Base-by-base conservation (phyloP, 2,113 vertebrate genomes). In the Dolichotis patagonum region DNA sequence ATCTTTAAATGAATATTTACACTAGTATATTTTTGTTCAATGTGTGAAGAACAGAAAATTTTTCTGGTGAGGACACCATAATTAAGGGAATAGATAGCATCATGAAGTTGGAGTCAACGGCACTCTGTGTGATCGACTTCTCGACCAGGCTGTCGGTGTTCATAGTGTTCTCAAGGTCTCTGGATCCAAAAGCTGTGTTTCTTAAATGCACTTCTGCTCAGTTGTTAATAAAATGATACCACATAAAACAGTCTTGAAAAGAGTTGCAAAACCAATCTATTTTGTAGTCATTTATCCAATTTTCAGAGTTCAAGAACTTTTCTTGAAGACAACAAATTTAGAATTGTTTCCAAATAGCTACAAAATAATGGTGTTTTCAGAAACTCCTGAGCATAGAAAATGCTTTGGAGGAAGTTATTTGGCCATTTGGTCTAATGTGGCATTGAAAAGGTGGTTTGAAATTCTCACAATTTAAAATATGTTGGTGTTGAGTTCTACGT, bases 381-480 rank as follows among this genome's bases (percentile, higher is more conserved):
- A 97, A 95, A n/a, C 16, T 60, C 14, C 24, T 92, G 95, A 65
- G 60, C 96, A 91, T 92, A 97, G 85, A 84, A 1, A 81, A 41
- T 32, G 8, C 92, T 96, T 97, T 95, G 73, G 46, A 86, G 85
- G 14, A 13, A 96, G 81, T 67, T 77, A 58, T 52, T 95, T 94
- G 56, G 88, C 90, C 71, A 77, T 97, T 96, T 97, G 63, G 93
- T 82, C 56, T 97, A 98, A 97, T 97, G 95, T n/a, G 82, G 77
- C 91, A 54, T 43, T 83, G 62, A 92, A 97, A 96, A 81, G 4
- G 10, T 93, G 88, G 52, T 82, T 94, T 96, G 82, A 93, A 96
- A 63, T 92, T 84, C 22, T 35, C 88, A 19, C 24, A 84, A 96
- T 75, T 88, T 86, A 54, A 93, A 98, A 87, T 89, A 71, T 3